These are phyloP conservation scores for Eupithecia abbreviata DNA, from an alignment of 2,888 invertebrate genomes.

Conservation along the genomic window DNA sequence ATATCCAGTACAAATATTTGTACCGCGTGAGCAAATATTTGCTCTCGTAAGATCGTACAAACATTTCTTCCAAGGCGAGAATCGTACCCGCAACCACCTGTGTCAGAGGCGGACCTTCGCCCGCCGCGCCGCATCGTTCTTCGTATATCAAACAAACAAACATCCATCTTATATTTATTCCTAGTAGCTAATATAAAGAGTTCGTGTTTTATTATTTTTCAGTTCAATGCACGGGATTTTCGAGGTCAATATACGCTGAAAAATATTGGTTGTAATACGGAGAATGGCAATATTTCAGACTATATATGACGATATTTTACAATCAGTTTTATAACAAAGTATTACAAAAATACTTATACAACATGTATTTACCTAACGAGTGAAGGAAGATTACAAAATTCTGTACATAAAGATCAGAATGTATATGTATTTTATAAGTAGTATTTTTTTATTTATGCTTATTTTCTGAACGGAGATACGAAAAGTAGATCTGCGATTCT, in stretches of 20 bases:
- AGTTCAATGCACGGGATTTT: conserved; percentile 48
- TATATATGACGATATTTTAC: neutral
- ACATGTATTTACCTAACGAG: too few relatives aligned
- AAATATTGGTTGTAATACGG: neutral
- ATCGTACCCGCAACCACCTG: too few relatives aligned
- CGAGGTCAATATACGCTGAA: conserved; percentile 35
- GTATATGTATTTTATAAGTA: too few relatives aligned
- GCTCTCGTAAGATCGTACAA: too few relatives aligned
- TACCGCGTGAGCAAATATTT: too few relatives aligned
- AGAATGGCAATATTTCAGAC: neutral
- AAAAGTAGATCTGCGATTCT: neutral
- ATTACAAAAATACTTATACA: neutral
- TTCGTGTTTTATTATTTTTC: conserved; percentile 50
- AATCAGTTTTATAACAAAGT: neutral
- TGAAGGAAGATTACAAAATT: neutral
- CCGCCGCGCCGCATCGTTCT: too few relatives aligned
- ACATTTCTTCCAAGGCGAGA: too few relatives aligned
- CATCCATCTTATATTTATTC: neutral
- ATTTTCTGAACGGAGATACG: neutral
- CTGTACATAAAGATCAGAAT: neutral
- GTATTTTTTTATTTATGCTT: neutral
- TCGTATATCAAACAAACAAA: neutral
- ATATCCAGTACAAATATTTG: too few relatives aligned
- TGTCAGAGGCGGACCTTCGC: too few relatives aligned
- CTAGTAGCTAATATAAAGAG: neutral